These are phyloP conservation scores for Mus spicilegus DNA, from an alignment of 2,113 vertebrate species.

Conservation along the genomic window DNA sequence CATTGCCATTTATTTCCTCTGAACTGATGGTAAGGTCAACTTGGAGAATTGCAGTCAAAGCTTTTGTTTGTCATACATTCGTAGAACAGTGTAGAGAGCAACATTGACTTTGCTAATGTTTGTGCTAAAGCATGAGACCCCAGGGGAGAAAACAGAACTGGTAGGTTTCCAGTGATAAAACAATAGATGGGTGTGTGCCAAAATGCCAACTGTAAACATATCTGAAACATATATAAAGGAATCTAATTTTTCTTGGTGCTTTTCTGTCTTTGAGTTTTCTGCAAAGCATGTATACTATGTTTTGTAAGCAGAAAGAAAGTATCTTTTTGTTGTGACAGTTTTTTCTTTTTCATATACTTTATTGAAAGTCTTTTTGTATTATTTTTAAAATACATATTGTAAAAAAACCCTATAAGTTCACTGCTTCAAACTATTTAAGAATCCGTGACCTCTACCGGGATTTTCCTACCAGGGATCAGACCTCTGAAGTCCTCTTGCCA, in stretches of 20 bases:
- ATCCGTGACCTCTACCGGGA: neutral
- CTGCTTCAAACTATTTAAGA: neutral
- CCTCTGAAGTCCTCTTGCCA: neutral
- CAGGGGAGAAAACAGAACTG: neutral
- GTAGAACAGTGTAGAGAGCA: neutral
- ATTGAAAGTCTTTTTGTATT: neutral
- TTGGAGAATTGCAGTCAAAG: neutral
- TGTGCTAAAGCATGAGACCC: neutral
- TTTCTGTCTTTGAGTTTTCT: slow-evolving; percentile 35
- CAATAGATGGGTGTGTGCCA: neutral
- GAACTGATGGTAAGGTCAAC: neutral
- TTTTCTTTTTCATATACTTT: neutral
- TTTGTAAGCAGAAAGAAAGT: neutral
- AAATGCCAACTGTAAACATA: neutral
- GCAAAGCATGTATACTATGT: neutral
- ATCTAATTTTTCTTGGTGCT: slow-evolving; percentile 45
- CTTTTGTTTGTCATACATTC: neutral
- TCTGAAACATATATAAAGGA: neutral
- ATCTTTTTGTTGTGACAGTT: neutral
- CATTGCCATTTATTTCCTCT: neutral
- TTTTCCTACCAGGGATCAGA: neutral
- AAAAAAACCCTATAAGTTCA: neutral
- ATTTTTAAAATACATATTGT: neutral
- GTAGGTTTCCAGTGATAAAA: neutral
- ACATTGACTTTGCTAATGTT: neutral